phyloP scores from a whole-genome alignment of 2,797 vertebrate genomes.

The Eidolon dupreanum region DNA sequence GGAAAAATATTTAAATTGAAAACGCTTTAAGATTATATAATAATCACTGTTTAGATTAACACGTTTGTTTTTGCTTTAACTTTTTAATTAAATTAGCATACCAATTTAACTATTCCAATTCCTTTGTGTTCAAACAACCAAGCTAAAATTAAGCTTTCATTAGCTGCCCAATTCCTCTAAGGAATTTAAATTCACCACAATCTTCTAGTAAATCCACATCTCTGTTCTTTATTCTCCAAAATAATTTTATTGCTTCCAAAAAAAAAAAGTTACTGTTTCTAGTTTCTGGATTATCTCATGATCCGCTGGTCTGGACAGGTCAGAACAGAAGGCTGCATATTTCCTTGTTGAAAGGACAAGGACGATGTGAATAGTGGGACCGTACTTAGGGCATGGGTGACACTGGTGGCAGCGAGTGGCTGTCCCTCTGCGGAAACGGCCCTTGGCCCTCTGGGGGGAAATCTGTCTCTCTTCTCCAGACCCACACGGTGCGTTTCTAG shows the following conservation, averaged over 20 bases:
- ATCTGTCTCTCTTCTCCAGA: background rate
- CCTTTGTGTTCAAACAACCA: conserved; percentile 37
- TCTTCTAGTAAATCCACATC: background rate
- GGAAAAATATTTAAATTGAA: conserved; percentile 50
- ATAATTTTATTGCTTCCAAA: background rate
- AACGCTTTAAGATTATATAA: conserved; percentile 31
- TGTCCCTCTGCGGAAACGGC: background rate
- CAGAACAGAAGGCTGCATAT: background rate
- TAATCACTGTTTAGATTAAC: conserved; percentile 47
- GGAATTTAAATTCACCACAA: conserved; percentile 34
- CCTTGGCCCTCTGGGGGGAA: accelerated
- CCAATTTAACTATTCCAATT: conserved; percentile 50
- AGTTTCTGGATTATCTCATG: background rate
- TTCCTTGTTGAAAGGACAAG: background rate
- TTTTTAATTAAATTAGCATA: conserved; percentile 69
- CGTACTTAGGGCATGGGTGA: accelerated
- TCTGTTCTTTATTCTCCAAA: conserved; percentile 49
- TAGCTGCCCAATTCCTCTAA: background rate
- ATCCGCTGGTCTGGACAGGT: background rate
- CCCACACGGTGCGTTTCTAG: accelerated
- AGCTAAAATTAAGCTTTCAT: conserved; percentile 61
- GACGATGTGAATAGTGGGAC: background rate
- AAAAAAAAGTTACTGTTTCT: background rate
- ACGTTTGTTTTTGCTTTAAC: conserved; percentile 43
- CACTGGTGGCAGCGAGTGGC: no score